Evolutionary conservation across 2,888 invertebrate species (phyloP).

Genomic region (Hirtodrosophila histrioides): DNA sequence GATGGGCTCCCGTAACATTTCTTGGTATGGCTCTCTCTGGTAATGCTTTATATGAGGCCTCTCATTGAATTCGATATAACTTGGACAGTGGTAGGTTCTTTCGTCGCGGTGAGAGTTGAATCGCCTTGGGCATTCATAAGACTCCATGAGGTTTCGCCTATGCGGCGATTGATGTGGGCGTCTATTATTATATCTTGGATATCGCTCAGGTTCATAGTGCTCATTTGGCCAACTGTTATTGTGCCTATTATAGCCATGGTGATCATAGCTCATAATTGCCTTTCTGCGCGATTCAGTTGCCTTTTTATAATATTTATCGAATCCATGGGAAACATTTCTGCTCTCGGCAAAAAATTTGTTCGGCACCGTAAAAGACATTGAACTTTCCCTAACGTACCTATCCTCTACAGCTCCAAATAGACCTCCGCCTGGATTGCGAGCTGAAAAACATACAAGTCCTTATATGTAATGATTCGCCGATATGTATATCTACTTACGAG

Average conservation of each 20-base stretch:
- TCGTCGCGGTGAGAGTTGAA: neutral
- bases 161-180: neutral
- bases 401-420: conserved; percentile 20
- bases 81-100: neutral
- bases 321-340: neutral
- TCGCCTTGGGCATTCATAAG: conserved; percentile 7
- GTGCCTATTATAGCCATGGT: neutral
- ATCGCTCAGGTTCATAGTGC: conserved; percentile 1
- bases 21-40: neutral
- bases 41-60: neutral
- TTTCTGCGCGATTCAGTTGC: neutral
- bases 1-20: neutral
- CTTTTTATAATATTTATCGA: neutral
- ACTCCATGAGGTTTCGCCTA: conserved; percentile 1
- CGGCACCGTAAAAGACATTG: conserved; percentile 30
- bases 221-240: neutral
- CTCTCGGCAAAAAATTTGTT: conserved; percentile 41
- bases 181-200: neutral
- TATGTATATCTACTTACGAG: conserved; percentile 23
- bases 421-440: conserved; percentile 52
- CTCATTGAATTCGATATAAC: neutral
- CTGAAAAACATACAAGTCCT: conserved; percentile 12
- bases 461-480: neutral
- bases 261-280: neutral
- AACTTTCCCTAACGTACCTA: conserved; percentile 4